Evolutionary conservation across 2,888 invertebrate species (phyloP).

Genomic region (Himalopsyche japonica): DNA sequence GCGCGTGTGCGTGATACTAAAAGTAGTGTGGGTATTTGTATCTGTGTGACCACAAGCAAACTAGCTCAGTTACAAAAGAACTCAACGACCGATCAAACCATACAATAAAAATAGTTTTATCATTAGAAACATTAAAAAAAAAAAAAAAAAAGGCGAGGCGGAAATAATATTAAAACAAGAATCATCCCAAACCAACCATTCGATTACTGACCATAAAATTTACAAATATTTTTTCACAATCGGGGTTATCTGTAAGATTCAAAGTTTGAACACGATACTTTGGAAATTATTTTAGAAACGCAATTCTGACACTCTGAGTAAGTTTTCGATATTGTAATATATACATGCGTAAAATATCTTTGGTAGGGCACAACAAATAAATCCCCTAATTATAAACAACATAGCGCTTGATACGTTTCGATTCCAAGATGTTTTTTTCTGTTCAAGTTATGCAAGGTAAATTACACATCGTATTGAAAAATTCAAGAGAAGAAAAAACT

Average conservation of each 20-base stretch:
- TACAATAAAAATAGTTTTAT: background rate
- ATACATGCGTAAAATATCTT: too few species aligned
- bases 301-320: too few species aligned
- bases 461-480: conserved; percentile 2
- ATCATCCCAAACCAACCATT: too few species aligned
- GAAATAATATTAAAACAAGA: too few species aligned
- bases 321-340: too few species aligned
- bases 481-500: background rate
- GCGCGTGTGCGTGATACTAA: background rate
- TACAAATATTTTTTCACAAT: too few species aligned
- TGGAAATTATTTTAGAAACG: too few species aligned
- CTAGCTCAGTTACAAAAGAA: background rate
- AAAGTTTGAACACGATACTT: too few species aligned
- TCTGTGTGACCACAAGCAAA: conserved; percentile 4
- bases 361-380: background rate
- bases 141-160: too few species aligned
- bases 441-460: conserved; percentile 4
- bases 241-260: too few species aligned
- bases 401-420: background rate
- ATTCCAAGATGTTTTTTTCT: background rate
- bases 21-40: background rate
- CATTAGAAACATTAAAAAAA: too few species aligned
- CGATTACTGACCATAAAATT: too few species aligned
- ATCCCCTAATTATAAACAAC: background rate
- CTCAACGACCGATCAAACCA: background rate